A percentile compares a stretch with the other conserved stretches of the same genome.
Conservation (phyloP, 2,797 vertebrate genomes). For the Tamandua tetradactyla region DNA sequence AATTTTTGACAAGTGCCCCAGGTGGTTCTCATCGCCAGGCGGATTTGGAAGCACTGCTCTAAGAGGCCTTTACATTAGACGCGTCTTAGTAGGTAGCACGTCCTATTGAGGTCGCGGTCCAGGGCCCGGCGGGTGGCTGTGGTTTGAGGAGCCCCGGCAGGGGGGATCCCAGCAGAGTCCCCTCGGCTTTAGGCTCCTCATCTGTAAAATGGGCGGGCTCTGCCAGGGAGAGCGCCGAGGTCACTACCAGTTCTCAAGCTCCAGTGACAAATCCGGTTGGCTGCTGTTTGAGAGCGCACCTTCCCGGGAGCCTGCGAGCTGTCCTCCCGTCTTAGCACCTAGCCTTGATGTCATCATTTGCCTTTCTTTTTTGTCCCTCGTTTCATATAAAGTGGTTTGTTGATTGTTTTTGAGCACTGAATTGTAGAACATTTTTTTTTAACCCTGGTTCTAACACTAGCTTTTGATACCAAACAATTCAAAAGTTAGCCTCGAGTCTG, state of each 20-base stretch:
- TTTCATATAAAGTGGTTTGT: conserved; percentile 57
- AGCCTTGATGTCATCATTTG: conserved; percentile 45
- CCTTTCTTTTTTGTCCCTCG: conserved; percentile 64
- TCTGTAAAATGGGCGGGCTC: background rate
- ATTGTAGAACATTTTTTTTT: conserved; percentile 56
- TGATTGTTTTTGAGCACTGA: conserved; percentile 52
- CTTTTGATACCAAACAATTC: conserved; percentile 66
- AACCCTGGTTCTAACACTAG: conserved; percentile 62
- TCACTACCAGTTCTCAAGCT: background rate
- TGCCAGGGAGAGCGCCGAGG: background rate
- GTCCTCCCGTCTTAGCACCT: conserved; percentile 27
- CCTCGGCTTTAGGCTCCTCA: background rate
- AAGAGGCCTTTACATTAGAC: background rate
- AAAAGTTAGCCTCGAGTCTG: conserved; percentile 47
- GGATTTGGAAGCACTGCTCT: background rate
- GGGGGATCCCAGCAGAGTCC: too few relatives aligned
- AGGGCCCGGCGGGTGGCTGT: too few relatives aligned
- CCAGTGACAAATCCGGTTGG: conserved; percentile 46
- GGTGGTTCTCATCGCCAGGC: conserved; percentile 52
- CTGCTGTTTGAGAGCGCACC: conserved; percentile 49
- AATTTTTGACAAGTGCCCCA: conserved; percentile 68
- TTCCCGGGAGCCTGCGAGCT: background rate
- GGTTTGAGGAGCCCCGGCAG: too few relatives aligned
- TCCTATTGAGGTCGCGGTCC: background rate
- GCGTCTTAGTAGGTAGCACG: background rate